Evolutionary conservation across 2,113 vertebrate species (phyloP).

Genomic region (Glareola pratincola): DNA sequence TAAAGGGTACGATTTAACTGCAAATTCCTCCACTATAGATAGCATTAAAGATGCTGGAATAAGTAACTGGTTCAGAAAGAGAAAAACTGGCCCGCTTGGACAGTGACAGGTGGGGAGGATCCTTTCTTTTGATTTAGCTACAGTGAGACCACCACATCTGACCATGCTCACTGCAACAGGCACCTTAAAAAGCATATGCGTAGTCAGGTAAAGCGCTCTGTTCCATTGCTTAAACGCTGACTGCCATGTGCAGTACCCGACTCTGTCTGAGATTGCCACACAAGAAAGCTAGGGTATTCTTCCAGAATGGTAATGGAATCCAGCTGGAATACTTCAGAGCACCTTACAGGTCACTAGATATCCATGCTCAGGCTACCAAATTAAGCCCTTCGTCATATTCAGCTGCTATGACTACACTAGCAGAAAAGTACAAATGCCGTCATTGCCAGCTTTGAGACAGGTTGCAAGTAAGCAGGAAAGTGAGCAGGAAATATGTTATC

Average conservation of each 20-base stretch:
- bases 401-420: background rate
- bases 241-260: accelerated
- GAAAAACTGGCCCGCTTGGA: background rate
- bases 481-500: background rate
- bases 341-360: background rate
- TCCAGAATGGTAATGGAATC: background rate
- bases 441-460: accelerated
- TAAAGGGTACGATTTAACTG: background rate
- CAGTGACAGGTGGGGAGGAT: background rate
- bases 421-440: background rate
- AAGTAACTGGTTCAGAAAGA: background rate
- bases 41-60: background rate
- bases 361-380: background rate
- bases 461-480: background rate
- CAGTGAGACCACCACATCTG: background rate
- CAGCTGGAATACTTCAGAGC: background rate
- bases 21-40: background rate
- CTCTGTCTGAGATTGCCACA: background rate
- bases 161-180: background rate
- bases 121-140: background rate
- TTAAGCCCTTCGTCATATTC: background rate
- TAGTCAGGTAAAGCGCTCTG: background rate
- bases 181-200: background rate
- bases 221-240: background rate
- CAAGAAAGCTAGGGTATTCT: background rate